phyloP scores from a whole-genome alignment of 2,113 vertebrate genomes.

The Gallinago paraguaiae region DNA sequence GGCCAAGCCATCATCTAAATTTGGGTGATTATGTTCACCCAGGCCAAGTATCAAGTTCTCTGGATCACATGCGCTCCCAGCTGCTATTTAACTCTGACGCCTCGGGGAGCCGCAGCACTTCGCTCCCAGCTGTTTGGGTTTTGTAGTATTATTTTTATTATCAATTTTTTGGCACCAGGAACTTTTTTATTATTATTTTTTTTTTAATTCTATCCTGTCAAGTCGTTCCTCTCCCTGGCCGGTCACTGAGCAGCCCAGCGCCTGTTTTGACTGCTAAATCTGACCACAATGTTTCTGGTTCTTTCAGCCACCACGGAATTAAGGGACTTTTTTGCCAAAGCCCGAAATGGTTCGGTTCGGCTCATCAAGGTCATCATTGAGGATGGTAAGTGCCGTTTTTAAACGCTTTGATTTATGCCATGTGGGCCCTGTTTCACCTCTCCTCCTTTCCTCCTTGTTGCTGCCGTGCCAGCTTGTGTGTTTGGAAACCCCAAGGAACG shows the following conservation, averaged over 20 bases:
- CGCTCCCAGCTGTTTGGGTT: not conserved
- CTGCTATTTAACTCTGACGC: constrained; percentile 65
- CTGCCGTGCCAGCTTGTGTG: not conserved
- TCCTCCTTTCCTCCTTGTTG: not conserved
- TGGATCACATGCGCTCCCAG: constrained; percentile 78
- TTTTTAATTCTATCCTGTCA: not conserved
- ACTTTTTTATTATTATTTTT: not conserved
- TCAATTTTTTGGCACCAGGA: not conserved
- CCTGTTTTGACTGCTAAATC: not conserved
- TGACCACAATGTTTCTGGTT: constrained; percentile 91
- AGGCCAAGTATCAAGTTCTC: constrained; percentile 84
- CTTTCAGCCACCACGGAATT: constrained; percentile 93
- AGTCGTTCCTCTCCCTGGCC: not conserved
- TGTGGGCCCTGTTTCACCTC: not conserved
- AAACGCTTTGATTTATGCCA: not conserved
- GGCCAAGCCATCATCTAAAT: constrained; percentile 81
- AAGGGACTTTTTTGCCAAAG: constrained; percentile 92
- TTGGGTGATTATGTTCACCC: constrained; percentile 79
- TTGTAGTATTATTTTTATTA: not conserved
- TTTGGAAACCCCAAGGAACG: not conserved
- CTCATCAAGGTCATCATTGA: constrained; percentile 95
- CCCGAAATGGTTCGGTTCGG: constrained; percentile 87
- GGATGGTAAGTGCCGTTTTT: constrained; percentile 84
- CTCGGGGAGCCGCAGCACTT: not conserved
- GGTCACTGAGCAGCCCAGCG: not conserved